Percentiles rank a stretch among this genome's conserved stretches.
phyloP scores from a whole-genome alignment of 2,113 vertebrate genomes.

The Larimichthys crocea region DNA sequence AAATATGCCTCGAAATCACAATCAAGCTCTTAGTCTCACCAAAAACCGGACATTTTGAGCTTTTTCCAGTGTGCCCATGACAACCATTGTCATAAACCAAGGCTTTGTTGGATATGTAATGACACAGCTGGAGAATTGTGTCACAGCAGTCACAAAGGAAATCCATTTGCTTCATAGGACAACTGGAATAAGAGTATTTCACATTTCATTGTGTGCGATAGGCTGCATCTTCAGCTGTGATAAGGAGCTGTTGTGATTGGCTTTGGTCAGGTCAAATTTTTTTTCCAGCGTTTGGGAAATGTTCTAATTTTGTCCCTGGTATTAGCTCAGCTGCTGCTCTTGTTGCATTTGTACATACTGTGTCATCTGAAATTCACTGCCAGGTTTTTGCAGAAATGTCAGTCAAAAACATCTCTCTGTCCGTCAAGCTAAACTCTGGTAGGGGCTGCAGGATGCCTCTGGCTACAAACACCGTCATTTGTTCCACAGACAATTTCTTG shows the following conservation, averaged over 20 bases:
- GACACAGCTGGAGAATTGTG: slow-evolving; percentile 49
- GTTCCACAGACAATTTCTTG: neutral
- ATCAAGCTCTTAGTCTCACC: slow-evolving; percentile 7
- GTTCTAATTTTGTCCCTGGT: slow-evolving; percentile 32
- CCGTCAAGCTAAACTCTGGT: neutral
- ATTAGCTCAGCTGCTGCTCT: slow-evolving; percentile 41
- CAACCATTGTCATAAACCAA: slow-evolving; percentile 49
- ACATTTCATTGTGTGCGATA: slow-evolving; percentile 36
- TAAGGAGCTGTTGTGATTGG: slow-evolving; percentile 44
- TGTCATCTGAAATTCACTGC: slow-evolving; percentile 21
- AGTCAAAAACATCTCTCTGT: neutral
- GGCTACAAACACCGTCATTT: neutral
- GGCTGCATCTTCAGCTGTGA: slow-evolving; percentile 29
- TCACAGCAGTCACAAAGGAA: slow-evolving; percentile 57
- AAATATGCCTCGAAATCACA: slow-evolving; percentile 7
- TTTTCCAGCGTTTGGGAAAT: slow-evolving; percentile 12
- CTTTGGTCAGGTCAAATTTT: slow-evolving; percentile 6
- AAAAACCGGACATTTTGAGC: neutral
- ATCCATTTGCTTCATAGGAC: slow-evolving; percentile 54
- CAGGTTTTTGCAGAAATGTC: slow-evolving; percentile 24
- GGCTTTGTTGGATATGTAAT: slow-evolving; percentile 45
- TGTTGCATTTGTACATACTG: slow-evolving; percentile 18
- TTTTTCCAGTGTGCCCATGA: slow-evolving; percentile 61
- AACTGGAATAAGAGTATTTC: slow-evolving; percentile 46
- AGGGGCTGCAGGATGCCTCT: neutral